Evolutionary conservation across 2,113 vertebrate genomes (phyloP).

Genomic region (Drymodes brunneopygia): DNA sequence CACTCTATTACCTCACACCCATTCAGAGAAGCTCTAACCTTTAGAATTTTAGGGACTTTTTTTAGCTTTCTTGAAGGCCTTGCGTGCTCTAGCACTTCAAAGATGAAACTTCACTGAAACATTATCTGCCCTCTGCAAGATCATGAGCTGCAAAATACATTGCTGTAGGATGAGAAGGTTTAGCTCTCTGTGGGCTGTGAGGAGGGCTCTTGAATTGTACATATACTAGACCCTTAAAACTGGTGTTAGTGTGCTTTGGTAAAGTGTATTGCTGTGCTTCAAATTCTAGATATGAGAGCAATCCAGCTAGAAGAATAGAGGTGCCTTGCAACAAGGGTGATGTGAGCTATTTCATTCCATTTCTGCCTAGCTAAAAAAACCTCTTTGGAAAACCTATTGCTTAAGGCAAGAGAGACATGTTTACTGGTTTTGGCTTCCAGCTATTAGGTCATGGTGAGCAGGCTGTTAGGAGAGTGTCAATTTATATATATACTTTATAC

Average conservation of each 20-base stretch:
- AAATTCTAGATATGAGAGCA: neutral
- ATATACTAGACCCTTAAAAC: neutral
- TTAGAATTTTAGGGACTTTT: neutral
- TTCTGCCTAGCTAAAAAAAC: neutral
- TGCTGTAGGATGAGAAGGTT: neutral
- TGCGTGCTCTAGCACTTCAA: neutral
- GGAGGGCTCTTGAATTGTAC: neutral
- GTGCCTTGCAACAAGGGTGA: neutral
- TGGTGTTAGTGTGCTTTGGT: neutral
- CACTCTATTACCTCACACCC: neutral
- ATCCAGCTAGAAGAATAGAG: neutral
- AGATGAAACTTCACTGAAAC: neutral
- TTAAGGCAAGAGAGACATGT: neutral
- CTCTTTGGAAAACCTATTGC: neutral
- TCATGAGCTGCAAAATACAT: neutral
- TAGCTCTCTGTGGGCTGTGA: neutral
- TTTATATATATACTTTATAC: neutral
- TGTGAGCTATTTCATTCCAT: neutral
- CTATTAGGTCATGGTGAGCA: neutral
- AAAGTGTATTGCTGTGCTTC: neutral
- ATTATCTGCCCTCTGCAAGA: neutral
- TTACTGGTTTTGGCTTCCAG: neutral
- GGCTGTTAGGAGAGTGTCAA: neutral
- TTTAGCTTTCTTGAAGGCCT: neutral
- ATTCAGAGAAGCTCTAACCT: neutral